Evolutionary conservation across 1,140 invertebrate species (phyloP).

Genomic region (Centruroides sculpturatus): DNA sequence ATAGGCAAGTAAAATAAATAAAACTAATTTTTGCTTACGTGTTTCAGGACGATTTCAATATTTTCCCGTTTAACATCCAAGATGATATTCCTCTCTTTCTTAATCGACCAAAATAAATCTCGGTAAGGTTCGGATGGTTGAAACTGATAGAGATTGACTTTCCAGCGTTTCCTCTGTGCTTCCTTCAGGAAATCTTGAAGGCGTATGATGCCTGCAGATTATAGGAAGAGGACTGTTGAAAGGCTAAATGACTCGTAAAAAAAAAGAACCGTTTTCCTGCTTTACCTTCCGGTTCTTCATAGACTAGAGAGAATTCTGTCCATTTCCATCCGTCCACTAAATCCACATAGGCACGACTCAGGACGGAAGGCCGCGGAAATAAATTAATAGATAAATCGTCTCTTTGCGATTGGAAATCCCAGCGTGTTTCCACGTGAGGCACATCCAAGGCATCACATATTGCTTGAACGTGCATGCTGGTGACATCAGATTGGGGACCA

Average conservation of each 20-base stretch:
- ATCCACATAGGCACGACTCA: constrained; percentile 68
- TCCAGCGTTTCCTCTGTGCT: constrained; percentile 16
- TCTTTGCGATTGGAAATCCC: constrained; percentile 64
- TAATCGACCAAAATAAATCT: constrained; percentile 21
- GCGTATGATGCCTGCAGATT: constrained; percentile 15
- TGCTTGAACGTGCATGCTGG: constrained; percentile 81
- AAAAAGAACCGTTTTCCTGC: neutral
- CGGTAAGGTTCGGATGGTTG: constrained; percentile 17
- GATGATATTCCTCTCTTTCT: constrained; percentile 16
- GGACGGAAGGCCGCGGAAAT: constrained; percentile 77
- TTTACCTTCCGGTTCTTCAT: constrained; percentile 84
- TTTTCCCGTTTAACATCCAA: constrained; percentile 20
- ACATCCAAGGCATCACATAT: constrained; percentile 93
- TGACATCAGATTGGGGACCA: constrained; percentile 73
- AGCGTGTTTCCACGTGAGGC: constrained; percentile 82
- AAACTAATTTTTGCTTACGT: constrained; percentile 9
- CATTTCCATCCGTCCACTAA: constrained; percentile 73
- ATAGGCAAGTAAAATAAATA: neutral
- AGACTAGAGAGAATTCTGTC: constrained; percentile 88
- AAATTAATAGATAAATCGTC: constrained; percentile 86
- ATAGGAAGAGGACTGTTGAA: neutral
- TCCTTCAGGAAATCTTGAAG: constrained; percentile 19
- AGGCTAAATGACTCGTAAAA: neutral
- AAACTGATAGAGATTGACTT: constrained; percentile 19
- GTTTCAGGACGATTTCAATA: constrained; percentile 19